Percentiles rank a stretch among this genome's conserved stretches.
Evolutionary conservation across 92 coral and sea anemone species (phyloP).

Genomic region (Bergia sp.): DNA sequence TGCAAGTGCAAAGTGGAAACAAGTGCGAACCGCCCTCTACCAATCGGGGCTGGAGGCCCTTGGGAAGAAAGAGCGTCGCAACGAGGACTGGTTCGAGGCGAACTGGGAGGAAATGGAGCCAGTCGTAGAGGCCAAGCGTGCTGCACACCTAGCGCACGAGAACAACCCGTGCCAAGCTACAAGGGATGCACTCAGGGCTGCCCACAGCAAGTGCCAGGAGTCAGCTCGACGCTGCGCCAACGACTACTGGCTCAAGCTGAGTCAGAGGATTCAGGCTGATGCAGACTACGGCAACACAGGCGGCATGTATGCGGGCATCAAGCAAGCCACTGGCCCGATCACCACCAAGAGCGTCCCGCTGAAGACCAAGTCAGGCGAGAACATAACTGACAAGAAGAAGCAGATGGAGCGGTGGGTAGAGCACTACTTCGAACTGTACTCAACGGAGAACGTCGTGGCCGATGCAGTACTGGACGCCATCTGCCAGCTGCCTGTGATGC

Average conservation of each 20-base stretch:
- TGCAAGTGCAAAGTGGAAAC: slow-evolving; percentile 6
- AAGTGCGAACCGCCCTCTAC: background rate
- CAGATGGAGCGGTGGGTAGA: too few species aligned
- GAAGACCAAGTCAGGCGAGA: too few species aligned
- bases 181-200: background rate
- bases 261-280: background rate
- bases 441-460: too few species aligned
- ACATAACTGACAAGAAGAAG: too few species aligned
- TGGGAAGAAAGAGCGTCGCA: slow-evolving; percentile 12
- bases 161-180: too few species aligned
- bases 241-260: background rate
- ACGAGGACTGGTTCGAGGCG: slow-evolving; percentile 2
- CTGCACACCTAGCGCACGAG: background rate
- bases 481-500: too few species aligned
- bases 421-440: too few species aligned
- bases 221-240: slow-evolving; percentile 1
- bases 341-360: background rate
- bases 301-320: background rate
- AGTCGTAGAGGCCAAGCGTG: background rate
- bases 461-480: too few species aligned
- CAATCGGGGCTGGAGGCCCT: slow-evolving; percentile 17
- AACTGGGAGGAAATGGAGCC: slow-evolving; percentile 1
- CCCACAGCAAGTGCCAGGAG: background rate
- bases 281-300: background rate
- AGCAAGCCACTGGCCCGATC: background rate